Evolutionary conservation across 2,888 invertebrate genomes (phyloP), one percentile per base, ranked within the genome.

Genomic region (Uloborus plumipes): DNA sequence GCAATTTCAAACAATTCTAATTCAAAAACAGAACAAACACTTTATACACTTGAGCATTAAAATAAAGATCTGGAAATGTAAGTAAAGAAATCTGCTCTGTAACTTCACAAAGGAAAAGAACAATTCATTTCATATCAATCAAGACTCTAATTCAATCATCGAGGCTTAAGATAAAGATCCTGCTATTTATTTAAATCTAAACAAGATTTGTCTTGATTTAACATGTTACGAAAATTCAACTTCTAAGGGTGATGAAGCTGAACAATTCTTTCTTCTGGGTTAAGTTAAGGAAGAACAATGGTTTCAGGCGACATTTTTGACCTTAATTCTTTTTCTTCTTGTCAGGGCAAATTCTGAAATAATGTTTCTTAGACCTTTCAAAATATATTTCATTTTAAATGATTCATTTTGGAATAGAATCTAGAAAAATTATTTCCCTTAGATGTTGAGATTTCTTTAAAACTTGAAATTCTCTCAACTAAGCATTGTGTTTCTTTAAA

Each of bases 101-200:
- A 55, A 55, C n/a, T n/a, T n/a, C 18, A 55, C 18, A 20, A n/a
- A 55, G 55, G 55, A 55, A 20, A 55, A 18, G 18, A 20, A 55
- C n/a, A 55, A 20, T n/a, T 18, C 18, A n/a, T 55, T 55, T 20
- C 55, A 55, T n/a, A 55, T 20, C 55, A 55, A n/a, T 55, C 55
- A 55, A 55, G 55, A 20, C 55, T 55, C 55, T 20, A 72, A 61
- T 62, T 72, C 61, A 72, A 72, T 72, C 71, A 62, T n/a, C 59
- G 26, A 16, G n/a, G 22, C 59, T 72, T 20, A 72, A 61, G 75
- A 67, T 9, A 50, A 26, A 18, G 47, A 65, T 47, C 20, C 31
- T 39, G 59, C 67, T 66, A 75, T 75, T 75, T 75, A 61, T 75
- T 67, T 75, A 67, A 75, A 75, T 75, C 75, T 75, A 75, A 75